These are phyloP conservation scores for Drosophila seclusa DNA, from an alignment of 2,888 invertebrate species.

Conservation along the genomic window DNA sequence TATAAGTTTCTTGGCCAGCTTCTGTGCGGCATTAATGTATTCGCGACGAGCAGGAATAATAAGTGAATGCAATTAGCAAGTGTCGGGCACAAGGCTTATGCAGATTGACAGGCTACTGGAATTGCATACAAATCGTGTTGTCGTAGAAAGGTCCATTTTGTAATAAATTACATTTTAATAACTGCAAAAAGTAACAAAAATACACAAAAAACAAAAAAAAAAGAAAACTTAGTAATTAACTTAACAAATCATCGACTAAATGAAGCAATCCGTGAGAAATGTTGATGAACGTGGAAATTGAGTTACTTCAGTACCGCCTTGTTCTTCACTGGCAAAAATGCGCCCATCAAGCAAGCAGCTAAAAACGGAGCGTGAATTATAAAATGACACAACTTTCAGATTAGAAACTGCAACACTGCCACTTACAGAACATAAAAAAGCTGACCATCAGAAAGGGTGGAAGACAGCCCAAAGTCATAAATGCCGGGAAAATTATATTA, in stretches of 20 bases:
- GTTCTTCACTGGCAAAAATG: slow-evolving; percentile 70
- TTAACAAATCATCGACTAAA: slow-evolving; percentile 13
- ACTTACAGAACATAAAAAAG: slow-evolving; percentile 87
- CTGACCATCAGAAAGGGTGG: slow-evolving; percentile 90
- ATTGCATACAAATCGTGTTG: slow-evolving; percentile 63
- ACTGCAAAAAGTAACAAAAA: slow-evolving; percentile 13
- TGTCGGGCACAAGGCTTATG: slow-evolving; percentile 47
- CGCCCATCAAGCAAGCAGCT: slow-evolving; percentile 61
- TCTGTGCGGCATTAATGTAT: slow-evolving; percentile 39
- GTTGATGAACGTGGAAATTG: slow-evolving; percentile 35
- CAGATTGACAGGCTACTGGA: slow-evolving; percentile 53
- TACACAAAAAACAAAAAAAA: slow-evolving; percentile 3
- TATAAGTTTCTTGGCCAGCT: neutral
- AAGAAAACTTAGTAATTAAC: slow-evolving; percentile 11
- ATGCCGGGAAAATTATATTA: slow-evolving; percentile 89
- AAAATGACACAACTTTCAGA: neutral
- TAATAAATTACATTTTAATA: slow-evolving; percentile 75
- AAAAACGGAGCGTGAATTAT: neutral
- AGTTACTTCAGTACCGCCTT: slow-evolving; percentile 63
- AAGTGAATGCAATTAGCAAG: slow-evolving; percentile 48
- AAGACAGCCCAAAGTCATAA: slow-evolving; percentile 88
- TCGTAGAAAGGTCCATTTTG: slow-evolving; percentile 39
- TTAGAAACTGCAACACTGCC: neutral
- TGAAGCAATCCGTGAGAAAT: slow-evolving; percentile 24
- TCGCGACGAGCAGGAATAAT: slow-evolving; percentile 52